These are phyloP conservation scores for Norana najaformis DNA, from an alignment of 2,888 invertebrate species.

Conservation along the genomic window DNA sequence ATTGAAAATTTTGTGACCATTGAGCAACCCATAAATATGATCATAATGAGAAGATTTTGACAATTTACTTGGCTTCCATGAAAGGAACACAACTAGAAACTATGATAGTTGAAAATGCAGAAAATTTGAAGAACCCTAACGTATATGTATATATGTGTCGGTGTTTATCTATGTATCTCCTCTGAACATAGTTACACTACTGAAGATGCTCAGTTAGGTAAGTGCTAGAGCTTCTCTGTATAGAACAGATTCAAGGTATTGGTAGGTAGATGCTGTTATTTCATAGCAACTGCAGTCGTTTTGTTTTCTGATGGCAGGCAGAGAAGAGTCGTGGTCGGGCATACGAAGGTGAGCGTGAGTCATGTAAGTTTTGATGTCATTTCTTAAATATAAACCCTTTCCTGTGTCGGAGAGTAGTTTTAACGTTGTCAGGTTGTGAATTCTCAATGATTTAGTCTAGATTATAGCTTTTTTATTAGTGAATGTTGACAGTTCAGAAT, in stretches of 20 bases:
- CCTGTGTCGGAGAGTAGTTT: neutral
- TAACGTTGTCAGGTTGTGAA: neutral
- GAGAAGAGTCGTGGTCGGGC: constrained; percentile 21
- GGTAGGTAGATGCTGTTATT: neutral
- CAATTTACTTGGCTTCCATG: no score
- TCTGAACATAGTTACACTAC: neutral
- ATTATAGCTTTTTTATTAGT: neutral
- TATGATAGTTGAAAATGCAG: no score
- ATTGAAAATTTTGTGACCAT: no score
- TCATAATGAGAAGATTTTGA: no score
- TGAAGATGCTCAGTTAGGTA: neutral
- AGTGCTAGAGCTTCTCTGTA: neutral
- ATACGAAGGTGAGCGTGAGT: constrained; percentile 25
- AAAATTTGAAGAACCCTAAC: no score
- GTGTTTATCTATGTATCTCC: neutral
- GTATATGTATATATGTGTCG: neutral
- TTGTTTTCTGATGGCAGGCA: neutral
- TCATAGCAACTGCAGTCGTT: neutral
- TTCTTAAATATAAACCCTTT: neutral
- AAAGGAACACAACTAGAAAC: no score
- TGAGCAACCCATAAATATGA: no score
- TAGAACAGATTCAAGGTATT: neutral
- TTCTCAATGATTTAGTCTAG: neutral
- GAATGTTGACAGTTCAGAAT: neutral
- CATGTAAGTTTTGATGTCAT: constrained; percentile 20